Evolutionary conservation across 1,140 invertebrate genomes (phyloP), one percentile per base, ranked within the genome.

Genomic region (Penaeus japonicus): DNA sequence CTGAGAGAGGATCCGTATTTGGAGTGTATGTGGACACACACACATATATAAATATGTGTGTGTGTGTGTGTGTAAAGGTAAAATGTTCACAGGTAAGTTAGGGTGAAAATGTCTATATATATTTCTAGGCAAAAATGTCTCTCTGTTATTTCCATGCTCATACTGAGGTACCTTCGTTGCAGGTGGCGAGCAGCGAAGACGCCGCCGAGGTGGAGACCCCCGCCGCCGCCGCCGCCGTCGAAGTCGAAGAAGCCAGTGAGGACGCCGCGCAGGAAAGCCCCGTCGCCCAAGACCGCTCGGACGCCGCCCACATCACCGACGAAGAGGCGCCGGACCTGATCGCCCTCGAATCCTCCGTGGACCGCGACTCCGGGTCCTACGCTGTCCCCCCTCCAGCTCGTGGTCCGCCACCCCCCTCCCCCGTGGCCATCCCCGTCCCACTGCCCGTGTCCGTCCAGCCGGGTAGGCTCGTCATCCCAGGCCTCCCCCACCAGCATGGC

Each of bases 361-460:
- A 47, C 47, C 47, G 47, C 47, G 47, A 47, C 10, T 47, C 70
- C 39, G 87, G 78, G 30, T 35, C 85, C n/a, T 59, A 84, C 54
- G 53, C 85, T 1, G 70, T 75, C 20, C 57, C 47, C n/a, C 75
- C 54, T 2, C 54, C 83, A 10, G 2, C 24, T 17, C 62, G 73
- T 27, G 81, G 57, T 7, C 53, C 24, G 12, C 81, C 24, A 4
- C 89, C 84, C 2, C 80, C 47, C 55, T 39, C 55, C 30, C 83
- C 77, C 3, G 55, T 30, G 35, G 73, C 89, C 10, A 89, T 90
- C 35, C 90, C 90, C 1, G 81, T 90, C 24, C 90, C 90, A 2
- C 39, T 90, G 30, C 78, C 84, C 0, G 47, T 90, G 15, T 81
- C 90, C 17, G 90, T 89, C 7, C 82, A 89, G n/a, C 90, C 90